Evolutionary conservation across 2,113 vertebrate species (phyloP).

Genomic region (Tyrannus savana): DNA sequence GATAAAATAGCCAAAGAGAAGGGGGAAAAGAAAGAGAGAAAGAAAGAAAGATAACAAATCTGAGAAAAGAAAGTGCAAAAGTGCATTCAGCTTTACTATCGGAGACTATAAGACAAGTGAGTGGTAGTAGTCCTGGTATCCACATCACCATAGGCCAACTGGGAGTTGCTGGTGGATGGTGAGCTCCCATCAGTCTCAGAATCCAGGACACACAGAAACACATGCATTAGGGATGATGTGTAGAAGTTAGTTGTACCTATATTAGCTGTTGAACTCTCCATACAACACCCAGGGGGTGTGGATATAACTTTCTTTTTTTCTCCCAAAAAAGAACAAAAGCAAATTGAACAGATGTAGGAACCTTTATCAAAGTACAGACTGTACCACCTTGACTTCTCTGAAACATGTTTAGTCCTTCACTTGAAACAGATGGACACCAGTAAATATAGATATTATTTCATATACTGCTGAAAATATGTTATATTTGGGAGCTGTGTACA

Average conservation of each 20-base stretch:
- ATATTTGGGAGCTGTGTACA: background rate
- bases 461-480: background rate
- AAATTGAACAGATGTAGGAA: background rate
- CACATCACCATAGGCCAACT: background rate
- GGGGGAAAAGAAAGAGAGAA: background rate
- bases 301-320: background rate
- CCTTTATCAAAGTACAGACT: background rate
- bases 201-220: background rate
- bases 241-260: background rate
- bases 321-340: background rate
- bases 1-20: background rate
- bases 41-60: background rate
- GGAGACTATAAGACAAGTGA: background rate
- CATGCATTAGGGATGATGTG: background rate
- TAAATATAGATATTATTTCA: constrained; percentile 25
- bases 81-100: background rate
- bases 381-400: background rate
- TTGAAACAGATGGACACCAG: constrained; percentile 1
- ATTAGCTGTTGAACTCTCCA: background rate
- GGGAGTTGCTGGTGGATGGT: background rate
- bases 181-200: background rate
- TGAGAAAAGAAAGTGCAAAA: background rate
- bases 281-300: rapidly evolving
- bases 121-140: background rate
- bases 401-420: background rate